Conservation (phyloP, 2,113 vertebrate genomes). For the Morone saxatilis region DNA sequence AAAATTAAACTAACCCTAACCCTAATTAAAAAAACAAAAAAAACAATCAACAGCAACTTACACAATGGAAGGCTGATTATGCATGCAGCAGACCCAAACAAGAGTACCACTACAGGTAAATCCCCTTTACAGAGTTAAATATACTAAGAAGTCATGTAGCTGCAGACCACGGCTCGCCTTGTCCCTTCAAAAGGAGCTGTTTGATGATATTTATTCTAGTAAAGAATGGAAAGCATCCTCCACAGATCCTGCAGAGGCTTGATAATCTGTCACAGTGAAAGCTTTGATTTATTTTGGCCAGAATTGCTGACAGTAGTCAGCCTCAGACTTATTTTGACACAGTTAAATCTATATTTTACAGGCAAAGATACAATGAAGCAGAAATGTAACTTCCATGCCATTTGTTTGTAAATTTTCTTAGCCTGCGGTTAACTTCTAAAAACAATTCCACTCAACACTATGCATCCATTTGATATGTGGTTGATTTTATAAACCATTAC, state of each 20-base stretch:
- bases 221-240: neutral
- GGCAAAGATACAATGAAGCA: neutral
- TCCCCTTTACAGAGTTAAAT: neutral
- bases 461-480: neutral
- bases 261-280: neutral
- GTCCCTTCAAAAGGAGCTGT: neutral
- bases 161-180: neutral
- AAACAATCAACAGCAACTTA: constrained; percentile 60
- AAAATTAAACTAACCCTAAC: no score
- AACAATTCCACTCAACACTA: neutral
- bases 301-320: neutral
- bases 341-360: neutral
- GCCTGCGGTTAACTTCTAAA: neutral
- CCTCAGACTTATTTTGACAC: neutral
- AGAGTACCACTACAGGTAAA: neutral
- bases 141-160: neutral
- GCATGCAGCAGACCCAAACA: neutral
- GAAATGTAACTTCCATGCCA: neutral
- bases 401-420: neutral
- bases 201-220: neutral
- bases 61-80: constrained; percentile 24
- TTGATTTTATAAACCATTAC: neutral
- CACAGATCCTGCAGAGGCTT: neutral
- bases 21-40: constrained; percentile 74
- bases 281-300: neutral